Evolutionary conservation across 1,140 invertebrate genomes (phyloP), one percentile per base, ranked within the genome.

Genomic region (Medauroidea extradentata): DNA sequence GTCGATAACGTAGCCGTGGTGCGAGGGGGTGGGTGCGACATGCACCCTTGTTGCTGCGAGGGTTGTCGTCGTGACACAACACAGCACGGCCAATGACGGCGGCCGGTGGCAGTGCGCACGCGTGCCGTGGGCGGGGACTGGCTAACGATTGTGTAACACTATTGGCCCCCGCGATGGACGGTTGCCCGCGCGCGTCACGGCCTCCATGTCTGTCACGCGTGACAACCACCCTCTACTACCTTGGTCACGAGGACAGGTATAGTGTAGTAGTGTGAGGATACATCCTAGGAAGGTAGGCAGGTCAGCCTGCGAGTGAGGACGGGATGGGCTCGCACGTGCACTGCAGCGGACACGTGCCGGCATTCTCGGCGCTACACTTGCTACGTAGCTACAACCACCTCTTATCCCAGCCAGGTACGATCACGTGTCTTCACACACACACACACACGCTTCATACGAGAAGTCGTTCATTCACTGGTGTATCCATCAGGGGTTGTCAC

Each of bases 351-450:
- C 25, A 27, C 43, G 24, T 49, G 27, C 23, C 44, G 2, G 59
- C 69, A 7, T 72, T 71, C 19, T 74, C 72, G 8, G 67, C 72
- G 27, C 60, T 74, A 11, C 69, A 74, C 55, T 60, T 74, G 3
- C 44, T 74, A 11, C 63, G 69, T 16, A 72, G 67, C 53, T 74
- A 72, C 53, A 69, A 60, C 46, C 63, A 69, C 11, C 63, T 74
- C 29, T 63, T 67, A 3, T 62, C 69, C 0, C 61, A 63, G 9
- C 50, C 71, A 57, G 71, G 71, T 72, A 59, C 29, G n/a, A n/a
- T n/a, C n/a, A n/a, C n/a, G n/a, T n/a, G n/a, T n/a, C n/a, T n/a
- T n/a, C n/a, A n/a, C n/a, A n/a, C n/a, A n/a, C n/a, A n/a, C n/a
- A n/a, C n/a, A n/a, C n/a, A n/a, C n/a, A n/a, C n/a, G n/a, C n/a